Evolutionary conservation across 2,113 vertebrate species (phyloP).

Genomic region (Pangasianodon hypophthalmus): DNA sequence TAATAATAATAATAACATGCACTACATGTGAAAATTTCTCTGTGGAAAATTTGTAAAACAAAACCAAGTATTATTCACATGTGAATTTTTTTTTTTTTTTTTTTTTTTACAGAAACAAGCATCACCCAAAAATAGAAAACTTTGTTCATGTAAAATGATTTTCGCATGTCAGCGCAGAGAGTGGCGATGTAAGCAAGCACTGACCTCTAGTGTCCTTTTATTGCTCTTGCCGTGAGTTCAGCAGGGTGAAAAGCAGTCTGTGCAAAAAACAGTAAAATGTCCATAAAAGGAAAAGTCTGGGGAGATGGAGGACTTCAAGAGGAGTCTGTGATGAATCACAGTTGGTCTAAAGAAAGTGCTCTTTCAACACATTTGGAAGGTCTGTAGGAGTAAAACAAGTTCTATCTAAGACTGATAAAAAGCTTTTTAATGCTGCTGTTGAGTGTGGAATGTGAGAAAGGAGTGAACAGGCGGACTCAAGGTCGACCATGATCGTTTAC

Average conservation of each 20-base stretch:
- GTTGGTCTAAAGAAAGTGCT: neutral
- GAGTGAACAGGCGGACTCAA: neutral
- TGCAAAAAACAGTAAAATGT: conserved; percentile 14
- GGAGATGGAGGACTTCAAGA: neutral
- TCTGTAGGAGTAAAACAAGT: neutral
- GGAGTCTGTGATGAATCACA: neutral
- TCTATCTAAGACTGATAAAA: neutral
- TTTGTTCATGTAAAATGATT: neutral
- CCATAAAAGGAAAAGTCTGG: conserved; percentile 32
- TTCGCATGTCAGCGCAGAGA: no score
- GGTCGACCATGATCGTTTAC: neutral
- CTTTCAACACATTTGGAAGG: neutral
- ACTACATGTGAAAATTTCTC: neutral
- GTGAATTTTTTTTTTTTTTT: neutral
- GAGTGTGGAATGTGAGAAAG: neutral
- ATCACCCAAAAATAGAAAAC: neutral
- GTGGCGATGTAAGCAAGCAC: conserved; percentile 5
- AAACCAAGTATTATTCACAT: neutral
- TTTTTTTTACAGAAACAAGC: neutral
- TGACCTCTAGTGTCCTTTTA: conserved; percentile 40
- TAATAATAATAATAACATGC: no score
- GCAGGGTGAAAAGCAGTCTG: neutral
- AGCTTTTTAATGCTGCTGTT: neutral
- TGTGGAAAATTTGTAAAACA: neutral
- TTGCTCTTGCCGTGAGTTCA: neutral